A percentile compares a stretch with the other conserved stretches of the same genome.
phyloP scores from a whole-genome alignment of 1,140 invertebrate genomes.

The Wasmannia auropunctata region DNA sequence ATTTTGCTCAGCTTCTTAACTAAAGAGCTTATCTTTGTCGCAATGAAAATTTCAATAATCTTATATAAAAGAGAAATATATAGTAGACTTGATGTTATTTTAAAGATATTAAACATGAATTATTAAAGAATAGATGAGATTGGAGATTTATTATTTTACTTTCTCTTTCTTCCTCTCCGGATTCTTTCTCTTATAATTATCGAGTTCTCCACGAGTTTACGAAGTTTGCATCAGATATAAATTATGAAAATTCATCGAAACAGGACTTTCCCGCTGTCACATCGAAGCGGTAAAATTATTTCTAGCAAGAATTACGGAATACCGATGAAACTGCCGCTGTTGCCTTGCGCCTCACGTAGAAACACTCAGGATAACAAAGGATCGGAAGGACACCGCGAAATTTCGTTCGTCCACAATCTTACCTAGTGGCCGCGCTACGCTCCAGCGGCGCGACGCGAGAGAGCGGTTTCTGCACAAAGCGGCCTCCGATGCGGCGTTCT shows the following conservation, averaged over 20 bases:
- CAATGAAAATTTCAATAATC: background rate
- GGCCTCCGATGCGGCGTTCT: conserved; percentile 5
- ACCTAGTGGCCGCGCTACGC: background rate
- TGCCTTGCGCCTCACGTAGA: background rate
- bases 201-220: background rate
- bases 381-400: background rate
- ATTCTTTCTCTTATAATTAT: background rate
- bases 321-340: background rate
- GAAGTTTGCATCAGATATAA: background rate
- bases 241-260: background rate
- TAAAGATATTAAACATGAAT: background rate
- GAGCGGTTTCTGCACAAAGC: background rate
- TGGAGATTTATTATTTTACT: background rate
- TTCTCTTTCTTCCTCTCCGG: background rate
- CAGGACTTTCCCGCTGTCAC: background rate
- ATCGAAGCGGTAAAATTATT: background rate
- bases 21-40: background rate
- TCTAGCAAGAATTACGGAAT: background rate
- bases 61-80: background rate
- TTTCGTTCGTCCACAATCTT: conserved; percentile 28
- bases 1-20: background rate
- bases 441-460: too few relatives aligned
- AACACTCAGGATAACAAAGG: conserved; percentile 6
- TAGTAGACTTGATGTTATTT: background rate
- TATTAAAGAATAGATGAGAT: background rate